A percentile compares a stretch with the other conserved stretches of the same genome.
These are phyloP conservation scores for Sebastes hopkinsi DNA, from an alignment of 2,797 vertebrate genomes.

Conservation along the genomic window DNA sequence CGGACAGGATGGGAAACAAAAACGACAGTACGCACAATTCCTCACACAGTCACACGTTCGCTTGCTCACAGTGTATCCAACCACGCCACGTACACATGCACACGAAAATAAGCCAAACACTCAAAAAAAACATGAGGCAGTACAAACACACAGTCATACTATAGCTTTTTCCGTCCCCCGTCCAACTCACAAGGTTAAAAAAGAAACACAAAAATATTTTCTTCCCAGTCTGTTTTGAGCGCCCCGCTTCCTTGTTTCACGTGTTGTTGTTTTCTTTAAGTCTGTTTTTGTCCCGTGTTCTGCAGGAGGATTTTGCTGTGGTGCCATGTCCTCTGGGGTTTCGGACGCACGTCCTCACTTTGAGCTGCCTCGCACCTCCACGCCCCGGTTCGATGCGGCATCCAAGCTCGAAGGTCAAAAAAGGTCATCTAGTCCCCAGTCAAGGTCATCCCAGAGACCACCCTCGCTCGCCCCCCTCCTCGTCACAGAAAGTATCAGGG, in stretches of 20 bases:
- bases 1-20: conserved; percentile 41
- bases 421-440: conserved; percentile 41
- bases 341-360: conserved; percentile 20
- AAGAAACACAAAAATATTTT: conserved; percentile 77
- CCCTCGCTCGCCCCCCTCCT: conserved; percentile 17
- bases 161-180: conserved; percentile 46
- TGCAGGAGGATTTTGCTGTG: conserved; percentile 51
- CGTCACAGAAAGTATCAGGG: conserved; percentile 44
- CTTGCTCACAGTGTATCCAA: conserved; percentile 46
- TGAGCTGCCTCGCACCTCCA: conserved; percentile 44
- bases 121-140: conserved; percentile 27
- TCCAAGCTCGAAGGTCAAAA: conserved; percentile 50
- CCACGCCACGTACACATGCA: conserved; percentile 21
- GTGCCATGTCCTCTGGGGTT: conserved; percentile 35
- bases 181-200: conserved; percentile 67
- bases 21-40: conserved; percentile 10
- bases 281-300: conserved; percentile 53
- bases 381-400: background rate
- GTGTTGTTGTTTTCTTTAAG: conserved; percentile 22
- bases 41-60: conserved; percentile 24
- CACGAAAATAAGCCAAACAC: conserved; percentile 39
- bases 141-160: conserved; percentile 63
- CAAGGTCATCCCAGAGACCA: conserved; percentile 53
- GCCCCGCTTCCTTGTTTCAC: conserved; percentile 48
- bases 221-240: conserved; percentile 56